Conservation (phyloP, 23 tunicate genomes). For the Ciona savignyi region DNA sequence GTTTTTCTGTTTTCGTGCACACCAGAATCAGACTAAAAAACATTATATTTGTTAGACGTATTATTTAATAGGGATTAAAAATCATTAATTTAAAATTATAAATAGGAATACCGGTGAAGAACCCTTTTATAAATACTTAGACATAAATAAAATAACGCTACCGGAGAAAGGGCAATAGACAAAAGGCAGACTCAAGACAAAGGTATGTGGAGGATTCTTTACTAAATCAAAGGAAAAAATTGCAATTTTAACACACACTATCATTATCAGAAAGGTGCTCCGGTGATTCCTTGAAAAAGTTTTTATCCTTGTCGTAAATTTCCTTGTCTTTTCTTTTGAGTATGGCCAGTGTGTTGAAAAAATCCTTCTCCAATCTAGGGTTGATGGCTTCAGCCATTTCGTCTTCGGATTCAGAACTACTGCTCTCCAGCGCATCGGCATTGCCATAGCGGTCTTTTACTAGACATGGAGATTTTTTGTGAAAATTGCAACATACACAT, state of each 20-base stretch:
- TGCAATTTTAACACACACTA: neutral
- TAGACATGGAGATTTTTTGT: no score
- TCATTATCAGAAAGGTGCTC: neutral
- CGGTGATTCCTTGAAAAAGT: conserved; percentile 35
- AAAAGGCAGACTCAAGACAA: no score
- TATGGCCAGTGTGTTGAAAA: conserved; percentile 39
- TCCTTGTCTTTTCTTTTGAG: conserved; percentile 62
- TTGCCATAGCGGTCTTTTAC: conserved; percentile 63
- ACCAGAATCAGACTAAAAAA: neutral
- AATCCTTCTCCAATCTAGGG: conserved; percentile 51
- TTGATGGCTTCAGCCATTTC: conserved; percentile 74
- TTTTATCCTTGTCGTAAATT: conserved; percentile 51
- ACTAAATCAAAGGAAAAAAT: no score
- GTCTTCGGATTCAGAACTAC: conserved; percentile 65
- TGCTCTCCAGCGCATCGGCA: conserved; percentile 15
- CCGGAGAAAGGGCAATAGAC: no score
- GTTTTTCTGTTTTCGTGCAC: conserved; percentile 5
- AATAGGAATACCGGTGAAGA: no score
- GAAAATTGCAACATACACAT: no score
- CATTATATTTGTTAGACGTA: no score
- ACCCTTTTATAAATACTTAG: no score
- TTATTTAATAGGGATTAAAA: no score
- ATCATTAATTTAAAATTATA: no score
- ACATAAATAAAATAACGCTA: no score
- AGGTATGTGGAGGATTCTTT: no score